Evolutionary conservation across 2,113 vertebrate species (phyloP).

Genomic region (Thunnus thynnus): DNA sequence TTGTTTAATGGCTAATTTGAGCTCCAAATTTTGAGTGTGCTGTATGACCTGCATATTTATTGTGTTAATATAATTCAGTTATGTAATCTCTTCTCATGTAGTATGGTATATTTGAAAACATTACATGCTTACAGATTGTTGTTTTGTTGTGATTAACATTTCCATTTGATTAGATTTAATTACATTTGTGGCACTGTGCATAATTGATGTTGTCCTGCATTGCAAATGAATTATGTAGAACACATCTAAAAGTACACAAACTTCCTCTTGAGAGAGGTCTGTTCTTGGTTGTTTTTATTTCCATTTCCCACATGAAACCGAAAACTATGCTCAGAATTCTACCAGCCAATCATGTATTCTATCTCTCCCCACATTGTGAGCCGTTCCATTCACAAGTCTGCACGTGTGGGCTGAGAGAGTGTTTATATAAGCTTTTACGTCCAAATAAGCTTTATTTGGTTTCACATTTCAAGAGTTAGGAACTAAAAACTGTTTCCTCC

Average conservation of each 20-base stretch:
- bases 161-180: constrained; percentile 33
- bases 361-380: background rate
- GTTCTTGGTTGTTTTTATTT: constrained; percentile 1
- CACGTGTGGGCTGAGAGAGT: background rate
- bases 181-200: background rate
- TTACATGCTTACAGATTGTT: background rate
- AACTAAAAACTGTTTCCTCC: background rate
- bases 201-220: constrained; percentile 33
- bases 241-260: constrained; percentile 2
- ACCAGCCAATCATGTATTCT: background rate
- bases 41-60: constrained; percentile 3
- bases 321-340: background rate
- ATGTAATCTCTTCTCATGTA: background rate
- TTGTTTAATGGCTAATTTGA: constrained; percentile 5
- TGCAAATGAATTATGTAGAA: constrained; percentile 11
- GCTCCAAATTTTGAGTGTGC: too few relatives aligned
- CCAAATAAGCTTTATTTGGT: background rate
- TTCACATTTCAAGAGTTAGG: background rate
- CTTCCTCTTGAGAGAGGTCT: background rate
- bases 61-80: background rate
- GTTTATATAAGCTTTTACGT: background rate
- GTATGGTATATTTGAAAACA: background rate
- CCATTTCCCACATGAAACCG: background rate
- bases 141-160: constrained; percentile 16
- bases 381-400: background rate